Percentiles rank a stretch among this genome's conserved stretches.
phyloP scores from a whole-genome alignment of 2,888 invertebrate genomes.

The Aricia artaxerxes region DNA sequence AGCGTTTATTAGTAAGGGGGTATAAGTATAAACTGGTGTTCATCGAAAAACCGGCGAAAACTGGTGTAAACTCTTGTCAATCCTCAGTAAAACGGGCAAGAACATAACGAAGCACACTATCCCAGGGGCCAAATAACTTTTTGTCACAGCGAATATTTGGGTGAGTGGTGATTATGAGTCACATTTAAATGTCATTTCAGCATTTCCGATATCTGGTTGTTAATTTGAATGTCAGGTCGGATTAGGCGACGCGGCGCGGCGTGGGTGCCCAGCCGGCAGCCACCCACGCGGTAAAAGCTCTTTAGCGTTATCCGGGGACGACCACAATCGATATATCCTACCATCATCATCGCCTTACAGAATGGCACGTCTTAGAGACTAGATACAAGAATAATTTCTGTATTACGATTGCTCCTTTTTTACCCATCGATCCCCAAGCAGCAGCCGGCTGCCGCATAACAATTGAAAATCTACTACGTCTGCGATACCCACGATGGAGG shows the following conservation, averaged over 20 bases:
- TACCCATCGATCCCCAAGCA: no score
- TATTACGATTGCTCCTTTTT: no score
- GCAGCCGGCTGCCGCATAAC: no score
- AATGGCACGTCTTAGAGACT: neutral
- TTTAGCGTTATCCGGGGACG: conserved; percentile 7
- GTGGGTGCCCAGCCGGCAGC: neutral
- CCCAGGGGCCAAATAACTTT: neutral
- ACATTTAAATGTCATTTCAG: neutral
- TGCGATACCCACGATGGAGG: no score
- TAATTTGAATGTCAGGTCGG: conserved; percentile 17
- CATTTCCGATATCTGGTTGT: conserved; percentile 14
- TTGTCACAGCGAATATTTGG: neutral
- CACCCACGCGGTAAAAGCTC: conserved; percentile 14
- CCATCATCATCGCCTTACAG: neutral
- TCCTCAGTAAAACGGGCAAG: no score
- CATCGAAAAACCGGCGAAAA: neutral
- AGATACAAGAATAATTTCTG: no score
- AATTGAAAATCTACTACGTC: no score
- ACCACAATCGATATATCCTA: neutral
- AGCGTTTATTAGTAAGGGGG: no score
- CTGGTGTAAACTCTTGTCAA: no score
- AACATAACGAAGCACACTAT: no score
- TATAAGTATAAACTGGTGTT: no score
- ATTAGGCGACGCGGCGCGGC: neutral
- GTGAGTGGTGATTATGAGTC: neutral